Evolutionary conservation across 92 coral and sea anemone species (phyloP).

Genomic region (Actinostola sp.): DNA sequence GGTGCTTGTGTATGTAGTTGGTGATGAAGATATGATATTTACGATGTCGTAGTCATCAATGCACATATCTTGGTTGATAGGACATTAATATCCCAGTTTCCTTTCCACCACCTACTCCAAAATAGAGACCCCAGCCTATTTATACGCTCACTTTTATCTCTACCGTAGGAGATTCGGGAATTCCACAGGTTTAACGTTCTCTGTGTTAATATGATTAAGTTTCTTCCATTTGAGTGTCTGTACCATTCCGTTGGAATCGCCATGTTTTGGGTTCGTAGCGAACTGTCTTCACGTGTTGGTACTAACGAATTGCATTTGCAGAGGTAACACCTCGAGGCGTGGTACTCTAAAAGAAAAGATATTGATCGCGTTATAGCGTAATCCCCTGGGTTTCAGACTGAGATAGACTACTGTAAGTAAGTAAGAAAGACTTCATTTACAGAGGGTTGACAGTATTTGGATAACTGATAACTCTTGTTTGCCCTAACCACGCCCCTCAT

Average conservation of each 20-base stretch:
- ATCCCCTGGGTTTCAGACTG: too few relatives aligned
- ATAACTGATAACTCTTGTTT: too few relatives aligned
- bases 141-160: background rate
- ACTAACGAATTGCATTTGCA: conserved; percentile 8
- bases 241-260: background rate
- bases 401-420: too few relatives aligned
- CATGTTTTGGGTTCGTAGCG: conserved; percentile 9
- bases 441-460: too few relatives aligned
- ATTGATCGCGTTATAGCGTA: background rate
- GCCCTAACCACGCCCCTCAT: conserved; percentile 5
- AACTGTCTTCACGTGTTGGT: conserved; percentile 23
- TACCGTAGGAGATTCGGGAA: conserved; percentile 1
- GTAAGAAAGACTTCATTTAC: too few relatives aligned
- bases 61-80: too few relatives aligned
- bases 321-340: conserved; percentile 3
- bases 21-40: too few relatives aligned
- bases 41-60: too few relatives aligned
- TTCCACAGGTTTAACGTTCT: background rate
- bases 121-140: background rate
- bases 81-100: too few relatives aligned
- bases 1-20: too few relatives aligned
- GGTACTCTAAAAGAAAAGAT: background rate
- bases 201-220: conserved; percentile 25
- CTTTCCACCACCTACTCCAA: too few relatives aligned
- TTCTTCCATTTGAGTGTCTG: conserved; percentile 1